Base-by-base conservation (phyloP, 2,797 vertebrate species). In the Cynopterus sphinx region DNA sequence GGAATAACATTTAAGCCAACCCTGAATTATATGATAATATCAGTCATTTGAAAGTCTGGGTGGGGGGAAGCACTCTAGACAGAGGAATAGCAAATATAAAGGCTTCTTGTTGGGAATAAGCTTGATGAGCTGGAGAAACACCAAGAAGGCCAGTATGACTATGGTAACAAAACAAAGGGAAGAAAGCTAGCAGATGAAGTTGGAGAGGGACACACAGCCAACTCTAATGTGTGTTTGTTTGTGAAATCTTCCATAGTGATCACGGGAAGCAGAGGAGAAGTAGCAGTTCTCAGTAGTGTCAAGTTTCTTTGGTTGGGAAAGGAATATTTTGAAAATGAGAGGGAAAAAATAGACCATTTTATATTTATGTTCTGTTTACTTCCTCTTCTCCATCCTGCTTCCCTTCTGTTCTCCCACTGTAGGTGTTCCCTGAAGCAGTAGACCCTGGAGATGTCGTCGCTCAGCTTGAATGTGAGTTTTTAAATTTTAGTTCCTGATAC, bases 381-480 rank as follows among this genome's bases (percentile, higher is more conserved):
- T 83, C 49, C 36, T 86, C n/a, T 33, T 49, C 51, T 70, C 31
- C 28, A 7, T 57, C 53, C 39, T 65, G 21, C 41, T 78, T 81
- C 41, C 67, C 24, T 36, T 88, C 0, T 5, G 0, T 33, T 26
- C 96, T 96, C 81, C 61, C 12, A 36, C 51, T 88, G 2, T 97
- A 99, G 99, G 98, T 97, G 75, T 99, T 99, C 98, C 96, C 98
- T 6, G 98, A 98, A 83, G 97, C 98, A 93, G 98, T 99, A 98
- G 99, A 99, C 98, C 99, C 99, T 96, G 98, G 99, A 98, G 99
- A 99, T 98, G 98, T 99, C 98, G 98, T 99, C 98, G 98, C 99
- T 97, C 99, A 99, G 97, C 98, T 99, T 41, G 98, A 99, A 98
- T 90, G 99, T 99, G 99, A 98, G 99, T 98, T 87, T 79, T 81